phyloP scores from a whole-genome alignment of 2,113 vertebrate genomes.

The Leptodactylus fuscus region DNA sequence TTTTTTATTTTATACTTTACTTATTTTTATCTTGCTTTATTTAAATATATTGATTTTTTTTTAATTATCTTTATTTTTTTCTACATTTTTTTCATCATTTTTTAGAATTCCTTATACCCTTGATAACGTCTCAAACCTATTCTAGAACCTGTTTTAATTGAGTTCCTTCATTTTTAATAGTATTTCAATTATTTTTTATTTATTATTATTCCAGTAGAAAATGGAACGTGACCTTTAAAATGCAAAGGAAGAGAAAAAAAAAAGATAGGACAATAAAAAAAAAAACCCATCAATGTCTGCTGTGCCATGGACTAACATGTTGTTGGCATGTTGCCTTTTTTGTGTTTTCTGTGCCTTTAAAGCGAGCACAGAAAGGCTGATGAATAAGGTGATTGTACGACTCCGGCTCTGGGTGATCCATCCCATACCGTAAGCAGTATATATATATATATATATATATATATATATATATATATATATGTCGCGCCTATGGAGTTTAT shows the following conservation, averaged over 20 bases:
- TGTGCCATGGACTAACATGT: constrained; percentile 17
- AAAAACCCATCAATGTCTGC: not conserved
- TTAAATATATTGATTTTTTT: too few relatives aligned
- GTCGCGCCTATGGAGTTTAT: too few relatives aligned
- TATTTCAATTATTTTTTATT: not conserved
- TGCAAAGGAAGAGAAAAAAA: not conserved
- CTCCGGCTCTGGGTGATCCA: not conserved
- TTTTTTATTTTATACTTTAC: too few relatives aligned
- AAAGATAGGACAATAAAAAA: constrained; percentile 1
- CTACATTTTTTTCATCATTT: too few relatives aligned
- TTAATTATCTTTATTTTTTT: not conserved
- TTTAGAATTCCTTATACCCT: too few relatives aligned
- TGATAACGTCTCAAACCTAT: too few relatives aligned
- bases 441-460: too few relatives aligned
- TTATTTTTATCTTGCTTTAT: too few relatives aligned
- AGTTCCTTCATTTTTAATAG: too few relatives aligned
- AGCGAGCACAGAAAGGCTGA: not conserved
- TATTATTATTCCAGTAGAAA: not conserved
- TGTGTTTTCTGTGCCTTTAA: constrained; percentile 16
- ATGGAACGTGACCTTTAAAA: not conserved
- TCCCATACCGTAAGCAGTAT: not conserved
- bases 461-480: too few relatives aligned
- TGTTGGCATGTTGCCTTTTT: constrained; percentile 42
- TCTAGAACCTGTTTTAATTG: too few relatives aligned
- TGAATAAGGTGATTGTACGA: not conserved